A percentile compares a stretch with the other conserved stretches of the same genome.
Evolutionary conservation across 2,797 vertebrate genomes (phyloP).

Genomic region (Pantherophis alleghaniensis): DNA sequence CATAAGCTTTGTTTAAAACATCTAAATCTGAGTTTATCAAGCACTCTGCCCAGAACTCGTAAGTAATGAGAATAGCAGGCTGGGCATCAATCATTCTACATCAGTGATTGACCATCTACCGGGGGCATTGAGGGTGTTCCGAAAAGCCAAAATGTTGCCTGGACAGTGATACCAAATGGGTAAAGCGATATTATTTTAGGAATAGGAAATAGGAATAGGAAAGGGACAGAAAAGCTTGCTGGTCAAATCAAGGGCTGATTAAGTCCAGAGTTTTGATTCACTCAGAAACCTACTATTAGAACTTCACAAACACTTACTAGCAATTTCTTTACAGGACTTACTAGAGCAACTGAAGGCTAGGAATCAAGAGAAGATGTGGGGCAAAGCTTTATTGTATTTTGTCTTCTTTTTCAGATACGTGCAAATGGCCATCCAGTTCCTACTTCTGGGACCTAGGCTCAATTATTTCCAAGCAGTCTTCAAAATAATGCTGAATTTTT

Average conservation of each 20-base stretch:
- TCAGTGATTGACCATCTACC: background rate
- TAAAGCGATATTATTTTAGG: background rate
- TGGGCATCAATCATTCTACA: background rate
- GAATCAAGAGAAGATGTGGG: background rate
- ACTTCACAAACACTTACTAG: background rate
- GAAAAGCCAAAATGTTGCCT: background rate
- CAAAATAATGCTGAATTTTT: background rate
- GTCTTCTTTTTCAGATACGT: background rate
- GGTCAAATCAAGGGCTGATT: background rate
- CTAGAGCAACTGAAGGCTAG: background rate
- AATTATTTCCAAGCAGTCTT: background rate
- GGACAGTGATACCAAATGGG: background rate
- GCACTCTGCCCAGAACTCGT: background rate
- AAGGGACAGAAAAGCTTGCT: background rate
- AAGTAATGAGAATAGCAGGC: background rate
- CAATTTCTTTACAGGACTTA: background rate
- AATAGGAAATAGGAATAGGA: background rate
- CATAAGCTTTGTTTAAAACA: background rate
- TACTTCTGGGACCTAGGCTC: background rate
- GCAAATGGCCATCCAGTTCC: background rate
- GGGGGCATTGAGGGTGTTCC: background rate
- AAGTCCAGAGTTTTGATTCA: background rate
- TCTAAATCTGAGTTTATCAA: constrained; percentile 6
- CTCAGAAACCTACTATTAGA: background rate
- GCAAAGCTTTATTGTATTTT: background rate